A percentile compares a stretch with the other conserved stretches of the same genome.
Evolutionary conservation across 1,140 invertebrate species (phyloP).

Genomic region (Protaetia brevitarsis): DNA sequence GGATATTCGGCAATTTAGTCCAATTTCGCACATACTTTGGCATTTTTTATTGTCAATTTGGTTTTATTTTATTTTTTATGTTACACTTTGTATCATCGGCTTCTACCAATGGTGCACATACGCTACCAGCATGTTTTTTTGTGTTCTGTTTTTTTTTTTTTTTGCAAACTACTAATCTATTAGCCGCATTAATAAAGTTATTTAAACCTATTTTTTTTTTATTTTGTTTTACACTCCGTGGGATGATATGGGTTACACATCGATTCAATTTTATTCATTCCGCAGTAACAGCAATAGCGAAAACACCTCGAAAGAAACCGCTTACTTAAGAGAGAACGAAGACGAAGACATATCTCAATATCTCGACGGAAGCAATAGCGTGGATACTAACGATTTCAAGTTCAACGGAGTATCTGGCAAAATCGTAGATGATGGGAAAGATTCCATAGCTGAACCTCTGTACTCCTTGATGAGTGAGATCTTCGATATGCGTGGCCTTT

Average conservation of each 20-base stretch:
- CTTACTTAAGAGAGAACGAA: constrained; percentile 54
- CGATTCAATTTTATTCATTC: neutral
- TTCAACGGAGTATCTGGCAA: constrained; percentile 42
- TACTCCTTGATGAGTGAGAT: constrained; percentile 83
- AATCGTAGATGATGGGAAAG: constrained; percentile 62
- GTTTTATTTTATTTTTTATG: too few species aligned
- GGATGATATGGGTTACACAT: too few species aligned
- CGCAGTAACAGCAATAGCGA: constrained; percentile 41
- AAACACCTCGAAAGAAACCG: constrained; percentile 44
- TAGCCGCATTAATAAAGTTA: too few species aligned
- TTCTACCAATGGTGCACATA: too few species aligned
- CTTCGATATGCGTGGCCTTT: constrained; percentile 84
- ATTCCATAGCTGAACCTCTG: constrained; percentile 84
- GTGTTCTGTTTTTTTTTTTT: too few species aligned
- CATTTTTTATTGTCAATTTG: too few species aligned
- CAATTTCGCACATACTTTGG: too few species aligned
- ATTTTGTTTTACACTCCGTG: too few species aligned
- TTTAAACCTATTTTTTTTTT: too few species aligned
- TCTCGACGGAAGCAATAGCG: constrained; percentile 58
- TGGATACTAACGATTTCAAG: constrained; percentile 48
- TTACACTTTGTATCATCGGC: too few species aligned
- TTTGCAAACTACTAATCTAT: neutral
- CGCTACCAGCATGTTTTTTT: too few species aligned
- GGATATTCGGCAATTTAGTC: too few species aligned
- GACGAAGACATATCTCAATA: constrained; percentile 73